A percentile compares a stretch with the other conserved stretches of the same genome.
Evolutionary conservation across 2,888 invertebrate species (phyloP).

Genomic region (Tridacna gigas): DNA sequence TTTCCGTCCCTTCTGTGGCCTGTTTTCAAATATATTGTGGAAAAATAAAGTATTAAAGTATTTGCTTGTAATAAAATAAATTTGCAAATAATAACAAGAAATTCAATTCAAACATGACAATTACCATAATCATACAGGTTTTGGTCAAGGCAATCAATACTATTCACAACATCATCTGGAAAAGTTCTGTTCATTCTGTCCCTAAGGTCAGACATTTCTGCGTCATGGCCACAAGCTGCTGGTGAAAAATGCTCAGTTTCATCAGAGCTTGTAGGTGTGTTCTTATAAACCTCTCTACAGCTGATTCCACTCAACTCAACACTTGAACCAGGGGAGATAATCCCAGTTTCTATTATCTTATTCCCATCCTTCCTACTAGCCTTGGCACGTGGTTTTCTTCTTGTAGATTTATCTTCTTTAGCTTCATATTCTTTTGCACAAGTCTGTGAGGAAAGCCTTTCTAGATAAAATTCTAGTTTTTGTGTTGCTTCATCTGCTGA

Average conservation of each 20-base stretch:
- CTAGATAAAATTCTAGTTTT: slow-evolving; percentile 38
- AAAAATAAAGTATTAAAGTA: too few relatives aligned
- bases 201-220: not conserved
- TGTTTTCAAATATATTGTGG: too few relatives aligned
- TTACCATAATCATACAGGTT: too few relatives aligned
- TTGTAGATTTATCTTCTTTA: not conserved
- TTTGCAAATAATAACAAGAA: too few relatives aligned
- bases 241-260: not conserved
- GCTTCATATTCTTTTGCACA: not conserved
- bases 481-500: slow-evolving; percentile 53
- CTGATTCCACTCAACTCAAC: not conserved
- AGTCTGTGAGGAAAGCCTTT: not conserved
- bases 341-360: not conserved
- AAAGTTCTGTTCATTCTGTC: not conserved
- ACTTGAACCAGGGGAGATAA: slow-evolving; percentile 2
- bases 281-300: not conserved
- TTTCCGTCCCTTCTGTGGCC: too few relatives aligned
- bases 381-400: not conserved
- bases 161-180: too few relatives aligned
- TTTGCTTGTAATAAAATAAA: too few relatives aligned
- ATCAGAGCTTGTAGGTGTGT: not conserved
- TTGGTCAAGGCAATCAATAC: too few relatives aligned
- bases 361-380: not conserved
- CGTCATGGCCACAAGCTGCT: not conserved
- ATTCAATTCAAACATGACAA: too few relatives aligned